phyloP scores from a whole-genome alignment of 2,113 vertebrate genomes.

The Raja brachyura region DNA sequence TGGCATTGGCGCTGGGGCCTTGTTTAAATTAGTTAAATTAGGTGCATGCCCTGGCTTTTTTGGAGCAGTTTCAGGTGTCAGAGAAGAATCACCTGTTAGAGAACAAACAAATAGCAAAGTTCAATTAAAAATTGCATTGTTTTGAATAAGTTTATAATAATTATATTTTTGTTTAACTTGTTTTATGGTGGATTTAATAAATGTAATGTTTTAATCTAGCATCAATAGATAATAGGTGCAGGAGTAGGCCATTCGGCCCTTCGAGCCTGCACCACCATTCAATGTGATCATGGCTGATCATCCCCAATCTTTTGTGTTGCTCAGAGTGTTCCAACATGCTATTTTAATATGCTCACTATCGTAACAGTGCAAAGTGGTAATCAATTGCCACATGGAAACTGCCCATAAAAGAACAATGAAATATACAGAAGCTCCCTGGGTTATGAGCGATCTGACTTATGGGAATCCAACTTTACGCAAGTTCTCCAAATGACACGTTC shows the following conservation, averaged over 20 bases:
- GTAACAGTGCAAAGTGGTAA: not conserved
- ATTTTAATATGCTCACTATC: not conserved
- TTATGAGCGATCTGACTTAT: too few relatives aligned
- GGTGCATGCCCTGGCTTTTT: slow-evolving; percentile 56
- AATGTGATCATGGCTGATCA: too few relatives aligned
- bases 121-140: not conserved
- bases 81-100: slow-evolving; percentile 47
- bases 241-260: too few relatives aligned
- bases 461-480: too few relatives aligned
- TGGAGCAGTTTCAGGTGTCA: slow-evolving; percentile 49
- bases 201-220: not conserved
- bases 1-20: slow-evolving; percentile 83
- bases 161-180: not conserved
- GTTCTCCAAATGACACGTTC: not conserved
- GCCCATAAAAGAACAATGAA: not conserved
- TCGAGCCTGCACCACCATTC: too few relatives aligned
- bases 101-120: not conserved
- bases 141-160: not conserved
- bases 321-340: not conserved
- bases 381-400: not conserved
- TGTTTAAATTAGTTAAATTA: slow-evolving; percentile 62
- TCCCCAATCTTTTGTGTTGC: not conserved
- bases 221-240: too few relatives aligned
- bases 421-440: not conserved
- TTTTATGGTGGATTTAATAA: not conserved